Conservation (phyloP, 2,888 invertebrate genomes). For the Thera britannica region DNA sequence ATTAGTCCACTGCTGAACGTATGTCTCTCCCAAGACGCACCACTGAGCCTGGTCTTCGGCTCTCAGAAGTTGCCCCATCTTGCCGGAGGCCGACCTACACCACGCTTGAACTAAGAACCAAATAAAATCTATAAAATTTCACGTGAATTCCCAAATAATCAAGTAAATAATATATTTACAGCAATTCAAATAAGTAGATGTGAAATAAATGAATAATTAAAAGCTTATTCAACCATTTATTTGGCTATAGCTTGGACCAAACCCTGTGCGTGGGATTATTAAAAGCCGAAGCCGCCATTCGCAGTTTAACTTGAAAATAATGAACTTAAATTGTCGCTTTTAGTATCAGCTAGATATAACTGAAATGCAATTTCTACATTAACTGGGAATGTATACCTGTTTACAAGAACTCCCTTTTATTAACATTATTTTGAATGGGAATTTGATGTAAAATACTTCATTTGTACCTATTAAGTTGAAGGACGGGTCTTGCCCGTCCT, state of each 20-base stretch:
- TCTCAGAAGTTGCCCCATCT: too few species aligned
- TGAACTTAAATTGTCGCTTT: constrained; percentile 60
- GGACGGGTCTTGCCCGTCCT: too few species aligned
- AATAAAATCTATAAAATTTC: too few species aligned
- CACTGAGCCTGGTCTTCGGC: too few species aligned
- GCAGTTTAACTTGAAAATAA: constrained; percentile 56
- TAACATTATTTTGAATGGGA: constrained; percentile 10
- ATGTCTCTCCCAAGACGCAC: too few species aligned
- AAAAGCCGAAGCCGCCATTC: constrained; percentile 58
- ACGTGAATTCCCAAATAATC: too few species aligned
- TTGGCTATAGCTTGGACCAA: constrained; percentile 36
- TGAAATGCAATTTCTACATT: constrained; percentile 32
- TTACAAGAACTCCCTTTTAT: constrained; percentile 13
- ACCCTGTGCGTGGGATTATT: constrained; percentile 55
- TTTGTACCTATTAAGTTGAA: neutral
- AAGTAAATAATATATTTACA: too few species aligned
- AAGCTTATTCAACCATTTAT: neutral
- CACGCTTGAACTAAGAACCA: too few species aligned
- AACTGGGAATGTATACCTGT: constrained; percentile 17
- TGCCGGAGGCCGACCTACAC: too few species aligned
- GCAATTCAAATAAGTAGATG: too few species aligned
- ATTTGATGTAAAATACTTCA: constrained; percentile 11
- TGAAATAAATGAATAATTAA: too few species aligned
- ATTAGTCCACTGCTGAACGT: too few species aligned
- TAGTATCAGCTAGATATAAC: constrained; percentile 43